Base-by-base conservation (phyloP, 1,140 invertebrate genomes). In the Tetranychus cinnabarinus region DNA sequence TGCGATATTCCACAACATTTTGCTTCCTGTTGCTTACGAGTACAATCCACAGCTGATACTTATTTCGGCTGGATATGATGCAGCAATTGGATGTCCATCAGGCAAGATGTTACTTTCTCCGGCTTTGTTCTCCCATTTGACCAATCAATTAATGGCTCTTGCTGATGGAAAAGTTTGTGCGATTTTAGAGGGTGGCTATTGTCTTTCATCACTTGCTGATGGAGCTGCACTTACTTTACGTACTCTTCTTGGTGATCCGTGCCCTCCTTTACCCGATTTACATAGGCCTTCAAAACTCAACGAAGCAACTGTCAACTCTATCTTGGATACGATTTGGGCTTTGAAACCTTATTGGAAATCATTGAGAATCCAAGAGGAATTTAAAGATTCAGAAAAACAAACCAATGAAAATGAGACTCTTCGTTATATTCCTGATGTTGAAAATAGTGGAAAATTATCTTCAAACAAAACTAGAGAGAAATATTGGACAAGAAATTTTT, bases 21-120 rank as follows among this genome's bases (percentile, higher is more conserved):
- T 96, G 15, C 85, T 93, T 81, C 91, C 91, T 12, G 87, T 95
- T 65, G 86, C 88, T 39, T 82, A 82, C 69, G 85, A 89, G 69
- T 98, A 90, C 74, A 80, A 85, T 68, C 93, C 95, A 2, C 89
- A 97, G 70, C 80, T 97, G 66, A 82, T 98, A 36, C 77, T 98
- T 35, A 92, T 98, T 34, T 97, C 92, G 2, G 87, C 90, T 62
- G 95, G 95, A 36, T 99, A 97, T 74, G 95, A 98, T 76, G 93
- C 91, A 3, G 90, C 92, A 7, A 75, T 79, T 23, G 92, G 92
- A n/a, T 93, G 97, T 75, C 80, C 88, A 1, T 80, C 88, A 31
- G 95, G 95, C 57, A 95, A 93, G 57, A 97, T 96, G 73, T 79
- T 81, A 66, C 82, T 97, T 7, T 88, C 88, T 54, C 82, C 92